Percentiles rank a stretch among this genome's conserved stretches.
Conservation (phyloP, 92 coral and sea anemone species). For the Palythoa heliodiscus region DNA sequence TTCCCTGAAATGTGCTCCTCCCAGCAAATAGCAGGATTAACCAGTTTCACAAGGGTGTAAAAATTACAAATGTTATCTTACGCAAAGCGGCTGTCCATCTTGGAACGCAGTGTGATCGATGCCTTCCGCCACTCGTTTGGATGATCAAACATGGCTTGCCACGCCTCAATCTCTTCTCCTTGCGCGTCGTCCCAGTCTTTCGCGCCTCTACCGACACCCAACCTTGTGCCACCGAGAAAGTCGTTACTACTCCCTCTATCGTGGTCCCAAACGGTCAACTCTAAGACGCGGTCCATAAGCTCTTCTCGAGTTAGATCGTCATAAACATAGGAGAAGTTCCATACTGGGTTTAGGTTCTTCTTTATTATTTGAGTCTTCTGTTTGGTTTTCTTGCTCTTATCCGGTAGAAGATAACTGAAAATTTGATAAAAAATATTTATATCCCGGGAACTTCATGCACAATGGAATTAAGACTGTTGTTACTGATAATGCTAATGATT, state of each 20-base stretch:
- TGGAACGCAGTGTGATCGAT: slow-evolving; percentile 81
- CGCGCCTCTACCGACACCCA: slow-evolving; percentile 83
- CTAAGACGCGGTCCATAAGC: slow-evolving; percentile 92
- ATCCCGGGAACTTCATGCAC: not conserved
- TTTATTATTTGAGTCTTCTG: slow-evolving; percentile 85
- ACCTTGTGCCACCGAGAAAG: slow-evolving; percentile 93
- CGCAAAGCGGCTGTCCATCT: slow-evolving; percentile 84
- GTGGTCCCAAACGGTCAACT: slow-evolving; percentile 99
- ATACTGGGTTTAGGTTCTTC: slow-evolving; percentile 89
- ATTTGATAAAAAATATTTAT: not conserved
- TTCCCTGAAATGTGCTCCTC: too few species aligned
- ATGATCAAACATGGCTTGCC: slow-evolving; percentile 88
- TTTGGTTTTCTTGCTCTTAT: slow-evolving; percentile 93
- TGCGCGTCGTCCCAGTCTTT: slow-evolving; percentile 94
- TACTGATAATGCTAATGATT: too few species aligned
- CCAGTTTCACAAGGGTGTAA: too few species aligned
- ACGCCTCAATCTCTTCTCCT: slow-evolving; percentile 85
- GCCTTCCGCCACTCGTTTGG: slow-evolving; percentile 84
- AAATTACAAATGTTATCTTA: slow-evolving; percentile 37
- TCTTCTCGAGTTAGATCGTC: slow-evolving; percentile 78
- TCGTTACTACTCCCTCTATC: slow-evolving; percentile 97
- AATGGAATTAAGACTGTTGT: too few species aligned
- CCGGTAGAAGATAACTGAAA: slow-evolving; percentile 92
- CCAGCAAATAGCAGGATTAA: too few species aligned
- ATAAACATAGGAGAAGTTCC: slow-evolving; percentile 84